These are phyloP conservation scores for Clarias laeviceps DNA, from an alignment of 2,797 vertebrate species.

Conservation along the genomic window DNA sequence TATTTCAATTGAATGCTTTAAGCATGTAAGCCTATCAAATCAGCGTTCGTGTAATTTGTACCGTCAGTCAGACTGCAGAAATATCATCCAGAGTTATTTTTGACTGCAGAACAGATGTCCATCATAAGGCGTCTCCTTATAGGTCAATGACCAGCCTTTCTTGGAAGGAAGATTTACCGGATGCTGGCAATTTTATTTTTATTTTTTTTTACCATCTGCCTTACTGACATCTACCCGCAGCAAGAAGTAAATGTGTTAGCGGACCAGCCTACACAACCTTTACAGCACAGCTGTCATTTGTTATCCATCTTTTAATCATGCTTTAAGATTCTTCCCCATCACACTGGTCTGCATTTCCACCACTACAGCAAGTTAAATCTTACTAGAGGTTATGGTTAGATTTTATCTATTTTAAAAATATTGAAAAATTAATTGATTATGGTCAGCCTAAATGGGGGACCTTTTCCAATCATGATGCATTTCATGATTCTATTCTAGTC, in stretches of 20 bases:
- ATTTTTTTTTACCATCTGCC: not conserved
- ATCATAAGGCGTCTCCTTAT: not conserved
- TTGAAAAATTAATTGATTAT: not conserved
- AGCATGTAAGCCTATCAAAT: no score
- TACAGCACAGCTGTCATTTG: not conserved
- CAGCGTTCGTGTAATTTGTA: no score
- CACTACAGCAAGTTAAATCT: not conserved
- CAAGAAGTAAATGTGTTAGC: not conserved
- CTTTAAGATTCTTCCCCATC: not conserved
- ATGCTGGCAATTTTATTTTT: not conserved
- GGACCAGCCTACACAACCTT: not conserved
- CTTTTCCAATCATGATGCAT: not conserved
- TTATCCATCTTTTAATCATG: not conserved
- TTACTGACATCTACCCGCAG: not conserved
- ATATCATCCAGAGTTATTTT: not conserved
- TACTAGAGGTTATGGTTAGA: not conserved
- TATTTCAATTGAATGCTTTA: no score
- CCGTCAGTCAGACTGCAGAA: no score
- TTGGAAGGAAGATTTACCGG: not conserved
- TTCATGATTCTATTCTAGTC: not conserved
- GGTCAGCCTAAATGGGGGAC: not conserved
- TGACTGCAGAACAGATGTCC: not conserved
- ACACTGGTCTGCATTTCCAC: no score
- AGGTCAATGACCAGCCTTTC: not conserved
- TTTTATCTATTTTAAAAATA: not conserved